A percentile compares a stretch with the other conserved stretches of the same genome.
Conservation (phyloP, 2,113 vertebrate genomes). For the Taxidea taxus region DNA sequence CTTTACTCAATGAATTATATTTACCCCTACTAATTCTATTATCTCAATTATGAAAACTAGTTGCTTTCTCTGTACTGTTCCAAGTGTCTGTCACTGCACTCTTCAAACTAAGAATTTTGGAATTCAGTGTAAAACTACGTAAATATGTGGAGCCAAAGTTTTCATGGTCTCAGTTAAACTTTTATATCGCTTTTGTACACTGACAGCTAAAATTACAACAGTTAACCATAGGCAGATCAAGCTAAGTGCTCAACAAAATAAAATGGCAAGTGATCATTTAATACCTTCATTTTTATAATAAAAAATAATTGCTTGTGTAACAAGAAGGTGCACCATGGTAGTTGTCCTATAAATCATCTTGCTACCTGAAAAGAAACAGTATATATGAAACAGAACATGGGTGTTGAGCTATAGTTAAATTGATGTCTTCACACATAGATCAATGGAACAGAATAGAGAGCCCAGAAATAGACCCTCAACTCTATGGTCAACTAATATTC, state of each 20-base stretch:
- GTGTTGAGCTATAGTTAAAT: neutral
- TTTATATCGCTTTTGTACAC: neutral
- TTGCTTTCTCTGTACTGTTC: slow-evolving; percentile 53
- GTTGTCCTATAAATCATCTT: neutral
- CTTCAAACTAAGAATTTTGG: neutral
- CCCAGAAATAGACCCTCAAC: too few species aligned
- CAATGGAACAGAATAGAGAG: too few species aligned
- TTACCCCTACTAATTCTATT: slow-evolving; percentile 60
- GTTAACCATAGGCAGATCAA: neutral
- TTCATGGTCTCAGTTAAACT: neutral
- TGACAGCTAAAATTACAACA: neutral
- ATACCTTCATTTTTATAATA: slow-evolving; percentile 8
- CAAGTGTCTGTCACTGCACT: neutral
- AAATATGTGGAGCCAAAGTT: neutral
- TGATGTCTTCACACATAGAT: neutral
- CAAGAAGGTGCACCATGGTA: neutral
- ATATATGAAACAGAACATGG: neutral
- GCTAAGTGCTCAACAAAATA: neutral
- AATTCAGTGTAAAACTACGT: slow-evolving; percentile 43
- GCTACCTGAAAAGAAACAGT: neutral
- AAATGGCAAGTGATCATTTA: neutral
- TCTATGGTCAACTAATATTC: too few species aligned
- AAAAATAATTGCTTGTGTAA: neutral
- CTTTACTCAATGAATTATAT: slow-evolving; percentile 20
- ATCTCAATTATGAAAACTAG: slow-evolving; percentile 61